Base-by-base conservation (phyloP, 2,113 vertebrate species). In the Catharus bicknelli region DNA sequence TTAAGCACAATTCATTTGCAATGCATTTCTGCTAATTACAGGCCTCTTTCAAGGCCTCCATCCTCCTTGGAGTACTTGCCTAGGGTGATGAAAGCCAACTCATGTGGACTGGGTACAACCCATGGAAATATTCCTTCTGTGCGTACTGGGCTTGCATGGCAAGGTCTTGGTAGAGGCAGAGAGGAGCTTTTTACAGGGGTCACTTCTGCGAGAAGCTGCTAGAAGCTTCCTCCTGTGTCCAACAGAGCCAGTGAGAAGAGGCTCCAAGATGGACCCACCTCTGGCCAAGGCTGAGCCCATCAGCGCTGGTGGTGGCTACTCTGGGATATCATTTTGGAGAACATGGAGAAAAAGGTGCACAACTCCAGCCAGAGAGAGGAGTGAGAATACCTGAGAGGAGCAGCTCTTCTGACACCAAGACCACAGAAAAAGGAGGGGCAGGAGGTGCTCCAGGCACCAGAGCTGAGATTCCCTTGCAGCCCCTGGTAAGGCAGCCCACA, bases 221-320 rank as follows among this genome's bases (percentile, higher is more conserved):
- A 53, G 54, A 61, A 45, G 17, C 5, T 68, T 77, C 11, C 18
- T 36, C 17, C 38, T 9, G 2, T 45, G 54, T 32, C 11, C 9
- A 7, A 17, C 0, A 59, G 45, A 67, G 17, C 9, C 32, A 45
- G 17, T 43, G 62, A 32, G 45, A 59, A 43, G 14, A 32, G 26
- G 36, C 16, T 86, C 26, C 36, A 36, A 22, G 45, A 22, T 10
- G 17, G 9, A 36, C 2, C 13, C 10, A 19, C 30, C 0, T 0
- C 36, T 20, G 34, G 30, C 26, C 12, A 22, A 38, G 8, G 36
- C 30, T 7, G 2, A 86, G 26, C 7, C 38, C 22, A 29, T 23
- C n/a, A 47, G 8, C 1, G 6, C 18, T 2, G 1, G 23, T 30
- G 19, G 23, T 16, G n/a, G 19, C 0, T 0, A 11, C 40, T 27